Conservation (phyloP, 2,888 invertebrate genomes). For the Esperia sulphurella region DNA sequence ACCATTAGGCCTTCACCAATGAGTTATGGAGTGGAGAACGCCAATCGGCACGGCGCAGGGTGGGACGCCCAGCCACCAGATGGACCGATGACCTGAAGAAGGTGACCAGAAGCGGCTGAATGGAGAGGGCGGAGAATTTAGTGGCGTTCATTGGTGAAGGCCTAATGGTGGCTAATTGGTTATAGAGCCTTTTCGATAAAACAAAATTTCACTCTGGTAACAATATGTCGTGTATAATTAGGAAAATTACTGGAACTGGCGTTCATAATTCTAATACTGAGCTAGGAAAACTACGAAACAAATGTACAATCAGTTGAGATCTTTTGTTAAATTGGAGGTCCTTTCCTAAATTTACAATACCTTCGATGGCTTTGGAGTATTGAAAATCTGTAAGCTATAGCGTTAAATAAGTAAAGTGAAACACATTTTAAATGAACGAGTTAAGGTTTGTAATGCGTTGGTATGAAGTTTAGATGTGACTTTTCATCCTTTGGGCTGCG, state of each 20-base stretch:
- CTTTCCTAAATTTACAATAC: conserved; percentile 40
- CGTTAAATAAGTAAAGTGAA: conserved; percentile 19
- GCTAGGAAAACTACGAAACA: conserved; percentile 28
- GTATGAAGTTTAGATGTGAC: conserved; percentile 30
- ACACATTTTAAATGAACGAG: conserved; percentile 23
- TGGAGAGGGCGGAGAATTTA: too few relatives aligned
- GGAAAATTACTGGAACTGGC: not conserved
- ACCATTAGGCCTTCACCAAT: too few relatives aligned
- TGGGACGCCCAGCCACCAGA: too few relatives aligned
- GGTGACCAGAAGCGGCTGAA: too few relatives aligned
- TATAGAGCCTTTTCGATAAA: too few relatives aligned
- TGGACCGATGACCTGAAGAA: too few relatives aligned
- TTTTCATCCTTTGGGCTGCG: conserved; percentile 37
- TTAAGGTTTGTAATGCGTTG: conserved; percentile 33
- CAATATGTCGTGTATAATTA: not conserved
- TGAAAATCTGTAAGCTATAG: conserved; percentile 33
- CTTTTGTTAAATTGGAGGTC: conserved; percentile 42
- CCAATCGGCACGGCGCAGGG: too few relatives aligned
- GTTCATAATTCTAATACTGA: conserved; percentile 6
- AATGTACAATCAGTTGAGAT: conserved; percentile 29
- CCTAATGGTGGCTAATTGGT: too few relatives aligned
- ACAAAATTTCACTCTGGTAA: too few relatives aligned
- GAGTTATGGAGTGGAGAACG: too few relatives aligned
- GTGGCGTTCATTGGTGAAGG: too few relatives aligned
- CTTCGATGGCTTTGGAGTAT: conserved; percentile 31